Conservation (phyloP, 2,888 invertebrate species). For the Antheraea assamensis region DNA sequence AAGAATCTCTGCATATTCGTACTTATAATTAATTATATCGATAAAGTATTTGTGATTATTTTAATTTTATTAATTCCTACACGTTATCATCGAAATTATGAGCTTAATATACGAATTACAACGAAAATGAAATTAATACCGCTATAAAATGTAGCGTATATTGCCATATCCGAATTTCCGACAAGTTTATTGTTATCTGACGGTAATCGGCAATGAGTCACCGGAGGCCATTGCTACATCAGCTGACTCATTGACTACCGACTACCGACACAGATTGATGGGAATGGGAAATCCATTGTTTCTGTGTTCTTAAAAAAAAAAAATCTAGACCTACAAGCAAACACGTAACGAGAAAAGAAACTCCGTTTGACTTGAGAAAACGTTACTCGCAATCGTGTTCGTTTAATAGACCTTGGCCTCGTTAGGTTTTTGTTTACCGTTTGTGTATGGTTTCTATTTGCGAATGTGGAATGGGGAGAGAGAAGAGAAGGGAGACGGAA, state of each 20-base stretch:
- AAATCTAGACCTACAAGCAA: constrained; percentile 22
- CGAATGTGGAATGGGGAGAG: constrained; percentile 9
- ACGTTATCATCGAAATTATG: too few relatives aligned
- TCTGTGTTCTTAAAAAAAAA: constrained; percentile 60
- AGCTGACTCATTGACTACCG: constrained; percentile 73
- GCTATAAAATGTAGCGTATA: neutral
- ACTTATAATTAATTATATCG: too few relatives aligned
- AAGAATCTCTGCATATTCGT: too few relatives aligned
- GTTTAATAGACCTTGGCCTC: constrained; percentile 22
- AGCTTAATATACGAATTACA: neutral
- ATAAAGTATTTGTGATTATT: too few relatives aligned
- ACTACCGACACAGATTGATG: constrained; percentile 50
- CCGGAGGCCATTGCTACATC: constrained; percentile 66
- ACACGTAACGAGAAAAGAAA: constrained; percentile 22
- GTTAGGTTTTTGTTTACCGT: constrained; percentile 20
- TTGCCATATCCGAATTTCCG: constrained; percentile 46
- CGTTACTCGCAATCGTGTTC: constrained; percentile 19
- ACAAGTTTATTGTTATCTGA: constrained; percentile 49
- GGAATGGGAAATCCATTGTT: constrained; percentile 74
- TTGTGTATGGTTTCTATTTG: constrained; percentile 16
- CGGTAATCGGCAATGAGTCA: constrained; percentile 70
- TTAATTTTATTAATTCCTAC: too few relatives aligned
- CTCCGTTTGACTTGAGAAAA: constrained; percentile 18
- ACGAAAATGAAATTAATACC: neutral
- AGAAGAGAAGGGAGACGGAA: neutral